Conservation (phyloP, 2,888 invertebrate species). For the Tetragnatha montana region DNA sequence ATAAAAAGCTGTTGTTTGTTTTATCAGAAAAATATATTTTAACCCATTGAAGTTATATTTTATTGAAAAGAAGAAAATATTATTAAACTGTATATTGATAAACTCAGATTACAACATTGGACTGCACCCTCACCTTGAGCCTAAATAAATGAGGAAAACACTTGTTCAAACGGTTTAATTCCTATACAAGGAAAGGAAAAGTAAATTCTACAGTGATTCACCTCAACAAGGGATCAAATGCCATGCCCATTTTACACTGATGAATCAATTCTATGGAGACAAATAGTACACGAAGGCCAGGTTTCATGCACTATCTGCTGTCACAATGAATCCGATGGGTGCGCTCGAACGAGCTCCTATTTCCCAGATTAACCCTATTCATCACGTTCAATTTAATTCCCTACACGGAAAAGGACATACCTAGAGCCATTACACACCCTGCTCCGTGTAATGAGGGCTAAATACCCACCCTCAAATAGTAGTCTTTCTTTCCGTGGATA, state of each 20-base stretch:
- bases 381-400: constrained; percentile 50
- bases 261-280: background rate
- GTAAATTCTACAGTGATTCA: background rate
- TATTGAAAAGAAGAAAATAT: too few species aligned
- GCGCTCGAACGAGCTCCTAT: background rate
- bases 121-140: too few species aligned
- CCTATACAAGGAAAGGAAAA: background rate
- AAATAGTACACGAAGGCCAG: background rate
- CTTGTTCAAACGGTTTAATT: background rate
- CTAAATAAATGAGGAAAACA: background rate
- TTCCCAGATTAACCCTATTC: constrained; percentile 17
- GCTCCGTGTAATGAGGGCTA: constrained; percentile 13
- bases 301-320: background rate
- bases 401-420: constrained; percentile 30
- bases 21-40: too few species aligned
- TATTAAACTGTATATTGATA: too few species aligned
- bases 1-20: too few species aligned
- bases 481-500: constrained; percentile 53
- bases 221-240: background rate
- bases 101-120: too few species aligned
- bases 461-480: constrained; percentile 29
- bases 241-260: background rate
- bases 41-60: too few species aligned
- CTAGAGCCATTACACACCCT: constrained; percentile 19
- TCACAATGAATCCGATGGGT: background rate